A percentile compares a stretch with the other conserved stretches of the same genome.
These are phyloP conservation scores for Nylanderia fulva DNA, from an alignment of 1,140 invertebrate genomes.

Conservation along the genomic window DNA sequence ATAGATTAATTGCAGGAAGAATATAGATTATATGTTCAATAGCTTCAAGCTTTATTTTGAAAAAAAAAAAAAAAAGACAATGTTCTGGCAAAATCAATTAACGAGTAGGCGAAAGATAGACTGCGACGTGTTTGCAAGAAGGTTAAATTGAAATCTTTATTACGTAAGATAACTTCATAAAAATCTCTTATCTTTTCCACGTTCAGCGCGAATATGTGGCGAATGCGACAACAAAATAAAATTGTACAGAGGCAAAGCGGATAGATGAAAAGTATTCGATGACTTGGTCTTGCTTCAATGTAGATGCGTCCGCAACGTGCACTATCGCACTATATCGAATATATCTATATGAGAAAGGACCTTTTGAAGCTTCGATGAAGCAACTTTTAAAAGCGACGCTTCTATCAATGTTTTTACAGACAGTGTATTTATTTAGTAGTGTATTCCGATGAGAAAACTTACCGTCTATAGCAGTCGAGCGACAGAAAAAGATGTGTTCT, in stretches of 20 bases:
- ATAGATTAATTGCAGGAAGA: constrained; percentile 29
- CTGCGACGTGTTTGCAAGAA: constrained; percentile 18
- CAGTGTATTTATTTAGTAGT: constrained; percentile 56
- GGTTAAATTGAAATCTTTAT: constrained; percentile 39
- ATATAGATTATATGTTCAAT: constrained; percentile 12
- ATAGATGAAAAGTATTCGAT: constrained; percentile 67
- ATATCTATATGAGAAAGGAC: not conserved
- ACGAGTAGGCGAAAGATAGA: constrained; percentile 31
- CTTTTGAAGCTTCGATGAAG: not conserved
- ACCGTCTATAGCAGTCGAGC: constrained; percentile 6
- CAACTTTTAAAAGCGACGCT: not conserved
- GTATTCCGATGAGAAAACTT: constrained; percentile 11
- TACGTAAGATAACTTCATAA: constrained; percentile 59
- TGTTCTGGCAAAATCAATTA: constrained; percentile 39
- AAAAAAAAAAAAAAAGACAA: constrained; percentile 10
- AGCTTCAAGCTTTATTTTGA: not conserved
- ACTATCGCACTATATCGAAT: constrained; percentile 60
- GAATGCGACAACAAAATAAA: constrained; percentile 15
- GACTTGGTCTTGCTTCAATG: constrained; percentile 76
- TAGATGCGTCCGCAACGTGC: constrained; percentile 75
- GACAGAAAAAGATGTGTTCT: constrained; percentile 37
- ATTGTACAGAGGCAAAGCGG: constrained; percentile 38
- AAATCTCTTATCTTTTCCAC: constrained; percentile 68
- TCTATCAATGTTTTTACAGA: constrained; percentile 31
- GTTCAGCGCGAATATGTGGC: constrained; percentile 55